phyloP scores from a whole-genome alignment of 2,888 invertebrate genomes.

The Xanthorhoe spadicearia region DNA sequence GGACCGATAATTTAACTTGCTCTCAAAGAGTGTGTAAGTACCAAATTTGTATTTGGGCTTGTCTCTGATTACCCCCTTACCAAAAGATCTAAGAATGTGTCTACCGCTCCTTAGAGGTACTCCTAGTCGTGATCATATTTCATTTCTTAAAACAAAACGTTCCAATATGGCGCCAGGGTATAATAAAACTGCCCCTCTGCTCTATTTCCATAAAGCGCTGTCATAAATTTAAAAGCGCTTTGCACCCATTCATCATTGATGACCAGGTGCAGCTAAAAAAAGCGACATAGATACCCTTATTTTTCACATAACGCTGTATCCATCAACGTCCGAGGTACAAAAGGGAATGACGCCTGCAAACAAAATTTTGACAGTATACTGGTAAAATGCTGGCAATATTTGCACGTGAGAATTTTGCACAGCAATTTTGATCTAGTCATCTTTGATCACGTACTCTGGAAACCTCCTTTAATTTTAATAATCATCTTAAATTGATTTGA shows the following conservation, averaged over 20 bases:
- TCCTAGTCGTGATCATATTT: too few species aligned
- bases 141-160: neutral
- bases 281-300: constrained; percentile 20
- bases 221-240: constrained; percentile 38
- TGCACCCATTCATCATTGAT: constrained; percentile 36
- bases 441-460: too few species aligned
- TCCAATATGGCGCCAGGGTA: neutral
- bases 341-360: constrained; percentile 2
- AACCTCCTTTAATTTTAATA: too few species aligned
- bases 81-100: too few species aligned
- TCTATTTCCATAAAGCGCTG: constrained; percentile 27
- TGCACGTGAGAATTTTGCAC: neutral
- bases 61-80: too few species aligned
- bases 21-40: too few species aligned
- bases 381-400: neutral
- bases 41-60: too few species aligned
- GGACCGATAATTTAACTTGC: too few species aligned
- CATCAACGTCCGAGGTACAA: constrained; percentile 10
- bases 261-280: constrained; percentile 31
- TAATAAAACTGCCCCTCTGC: constrained; percentile 2
- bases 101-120: too few species aligned
- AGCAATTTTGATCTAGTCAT: neutral
- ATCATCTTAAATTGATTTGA: too few species aligned
- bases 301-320: constrained; percentile 15
- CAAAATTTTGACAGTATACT: constrained; percentile 5